Base-by-base conservation (phyloP, 2,888 invertebrate species). In the Beris morrisii region DNA sequence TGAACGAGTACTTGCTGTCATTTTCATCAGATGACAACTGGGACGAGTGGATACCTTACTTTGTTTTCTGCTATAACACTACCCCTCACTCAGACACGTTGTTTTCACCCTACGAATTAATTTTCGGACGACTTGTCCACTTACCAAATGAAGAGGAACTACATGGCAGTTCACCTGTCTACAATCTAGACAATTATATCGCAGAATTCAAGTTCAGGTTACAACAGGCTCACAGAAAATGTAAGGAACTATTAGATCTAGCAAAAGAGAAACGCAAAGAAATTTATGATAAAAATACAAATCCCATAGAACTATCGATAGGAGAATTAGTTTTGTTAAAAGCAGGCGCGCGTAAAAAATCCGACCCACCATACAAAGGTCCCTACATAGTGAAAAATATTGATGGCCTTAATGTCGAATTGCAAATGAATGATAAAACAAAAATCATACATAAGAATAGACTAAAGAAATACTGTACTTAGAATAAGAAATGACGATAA, bases 281-380 rank as follows among this genome's bases (percentile, higher is more conserved):
- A 22, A 43, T 38, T 12, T 64, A 64, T 28, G 63, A 64, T 9
- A 13, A n/a, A 44, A 4, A 2, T 22, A 3, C 43, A 6, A 64
- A 53, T 12, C 28, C 63, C 2, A 13, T 44, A 4, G 11, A 53
- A 1, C 43, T 63, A 6, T 12, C 32, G n/a, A 38, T 45, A 32
- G 63, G 63, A 7, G 63, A 54, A n/a, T 12, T 12, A 3, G 63
- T 64, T 9, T 54, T 44, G 28, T 30, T 64, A 7, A 44, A 64
- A 28, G 50, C 3, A 3, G 22, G 22, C 3, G 22, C 22, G 1
- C 1, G 22, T 2, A 22, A 3, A 3, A 22, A 22, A 22, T 22
- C 22, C 1, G 22, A 22, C 3, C 22, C 22, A 22, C 22, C 22
- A 3, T 22, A 22, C 22, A 22, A 22, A 22, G 22, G 22, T 2